phyloP scores from a whole-genome alignment of 2,113 vertebrate species.

The Apteryx mantelli region DNA sequence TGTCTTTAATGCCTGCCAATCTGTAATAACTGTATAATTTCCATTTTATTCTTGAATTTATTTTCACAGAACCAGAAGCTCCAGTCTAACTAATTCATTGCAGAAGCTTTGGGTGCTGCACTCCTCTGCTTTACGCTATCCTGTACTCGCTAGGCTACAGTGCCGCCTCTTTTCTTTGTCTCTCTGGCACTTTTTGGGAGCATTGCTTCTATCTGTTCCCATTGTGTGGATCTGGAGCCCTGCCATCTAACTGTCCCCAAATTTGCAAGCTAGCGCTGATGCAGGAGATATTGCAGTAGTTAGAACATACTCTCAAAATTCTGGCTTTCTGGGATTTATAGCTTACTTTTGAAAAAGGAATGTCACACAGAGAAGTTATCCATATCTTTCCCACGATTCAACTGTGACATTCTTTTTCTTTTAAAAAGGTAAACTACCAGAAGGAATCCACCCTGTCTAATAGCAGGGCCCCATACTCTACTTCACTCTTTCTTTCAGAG shows the following conservation, averaged over 20 bases:
- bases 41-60: background rate
- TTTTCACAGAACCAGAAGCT: constrained; percentile 39
- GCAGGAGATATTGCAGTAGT: background rate
- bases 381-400: background rate
- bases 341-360: background rate
- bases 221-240: background rate
- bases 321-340: rapidly evolving
- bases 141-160: background rate
- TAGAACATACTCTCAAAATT: background rate
- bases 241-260: background rate
- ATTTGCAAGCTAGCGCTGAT: background rate
- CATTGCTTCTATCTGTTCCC: background rate
- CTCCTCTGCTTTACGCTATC: background rate
- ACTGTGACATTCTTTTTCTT: background rate
- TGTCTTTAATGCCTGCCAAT: constrained; percentile 1
- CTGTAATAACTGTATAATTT: background rate
- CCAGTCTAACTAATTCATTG: background rate
- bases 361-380: rapidly evolving
- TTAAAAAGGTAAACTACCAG: background rate
- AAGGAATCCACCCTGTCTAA: background rate
- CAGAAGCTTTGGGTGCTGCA: background rate
- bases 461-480: background rate
- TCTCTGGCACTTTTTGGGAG: background rate
- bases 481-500: background rate
- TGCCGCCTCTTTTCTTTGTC: background rate